Percentiles rank a stretch among this genome's conserved stretches.
Conservation (phyloP, 2,888 invertebrate genomes). For the Eumerus sabulonum region DNA sequence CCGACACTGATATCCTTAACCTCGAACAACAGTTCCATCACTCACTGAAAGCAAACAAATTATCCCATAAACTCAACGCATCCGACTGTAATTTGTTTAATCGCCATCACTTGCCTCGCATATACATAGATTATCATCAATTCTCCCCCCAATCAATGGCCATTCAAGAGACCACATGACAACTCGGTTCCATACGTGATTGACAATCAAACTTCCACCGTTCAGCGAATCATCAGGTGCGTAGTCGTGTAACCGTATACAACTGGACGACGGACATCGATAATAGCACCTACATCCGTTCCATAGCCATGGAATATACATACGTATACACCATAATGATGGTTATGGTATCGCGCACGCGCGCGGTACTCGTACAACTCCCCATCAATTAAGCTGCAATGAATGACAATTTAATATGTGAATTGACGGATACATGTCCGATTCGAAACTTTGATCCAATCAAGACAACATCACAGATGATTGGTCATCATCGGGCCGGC, state of each 20-base stretch:
- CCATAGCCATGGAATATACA: not conserved
- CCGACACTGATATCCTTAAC: no score
- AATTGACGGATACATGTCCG: constrained; percentile 34
- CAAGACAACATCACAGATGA: constrained; percentile 12
- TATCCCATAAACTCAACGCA: constrained; percentile 47
- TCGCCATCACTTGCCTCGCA: constrained; percentile 37
- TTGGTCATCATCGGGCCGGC: constrained; percentile 43
- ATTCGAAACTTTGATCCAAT: constrained; percentile 30
- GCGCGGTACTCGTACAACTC: not conserved
- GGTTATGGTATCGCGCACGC: not conserved
- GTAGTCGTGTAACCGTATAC: constrained; percentile 25
- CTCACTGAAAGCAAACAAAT: constrained; percentile 29
- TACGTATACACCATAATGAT: not conserved
- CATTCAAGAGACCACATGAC: constrained; percentile 6
- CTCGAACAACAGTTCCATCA: constrained; percentile 2
- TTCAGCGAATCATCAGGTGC: constrained; percentile 33
- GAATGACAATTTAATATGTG: constrained; percentile 54
- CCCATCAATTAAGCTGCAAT: constrained; percentile 34
- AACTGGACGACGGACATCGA: constrained; percentile 32
- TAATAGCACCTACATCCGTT: constrained; percentile 54
- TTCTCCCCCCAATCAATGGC: not conserved
- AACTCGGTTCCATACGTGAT: constrained; percentile 11
- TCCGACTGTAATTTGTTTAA: constrained; percentile 51
- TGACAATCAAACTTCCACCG: constrained; percentile 40
- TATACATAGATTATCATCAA: constrained; percentile 27